Percentiles rank a stretch among this genome's conserved stretches.
Evolutionary conservation across 1,140 invertebrate species (phyloP).

Genomic region (Camponotus pennsylvanicus): DNA sequence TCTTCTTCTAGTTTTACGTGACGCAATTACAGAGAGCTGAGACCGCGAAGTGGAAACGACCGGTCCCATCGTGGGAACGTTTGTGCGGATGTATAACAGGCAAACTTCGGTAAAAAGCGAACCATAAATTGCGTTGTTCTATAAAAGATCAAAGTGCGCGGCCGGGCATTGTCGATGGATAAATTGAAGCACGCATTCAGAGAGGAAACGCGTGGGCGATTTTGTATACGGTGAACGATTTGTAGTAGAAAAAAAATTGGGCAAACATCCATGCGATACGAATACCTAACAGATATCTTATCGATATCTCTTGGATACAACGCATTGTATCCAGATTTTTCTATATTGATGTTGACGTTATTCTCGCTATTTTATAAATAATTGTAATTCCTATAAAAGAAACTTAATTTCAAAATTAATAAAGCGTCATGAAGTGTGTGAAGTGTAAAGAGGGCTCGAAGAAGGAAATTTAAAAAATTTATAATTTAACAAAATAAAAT

Average conservation of each 20-base stretch:
- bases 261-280: neutral
- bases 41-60: slow-evolving; percentile 63
- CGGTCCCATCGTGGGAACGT: slow-evolving; percentile 55
- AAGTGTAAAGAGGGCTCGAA: neutral
- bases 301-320: slow-evolving; percentile 1
- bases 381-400: neutral
- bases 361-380: slow-evolving; percentile 11
- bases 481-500: neutral
- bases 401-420: slow-evolving; percentile 14
- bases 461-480: neutral
- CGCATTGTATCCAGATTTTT: slow-evolving; percentile 11
- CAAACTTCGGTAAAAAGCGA: slow-evolving; percentile 57
- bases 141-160: slow-evolving; percentile 56
- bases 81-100: slow-evolving; percentile 58
- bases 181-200: slow-evolving; percentile 42
- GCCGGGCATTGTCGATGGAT: slow-evolving; percentile 15
- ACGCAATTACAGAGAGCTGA: slow-evolving; percentile 60
- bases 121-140: slow-evolving; percentile 61
- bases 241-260: neutral
- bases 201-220: slow-evolving; percentile 32
- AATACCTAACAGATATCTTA: slow-evolving; percentile 35
- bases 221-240: slow-evolving; percentile 25
- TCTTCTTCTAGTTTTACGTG: slow-evolving; percentile 60
- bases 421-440: neutral
- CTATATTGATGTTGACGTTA: neutral